Base-by-base conservation (phyloP, 2,797 vertebrate genomes). In the Labeo calbasu region DNA sequence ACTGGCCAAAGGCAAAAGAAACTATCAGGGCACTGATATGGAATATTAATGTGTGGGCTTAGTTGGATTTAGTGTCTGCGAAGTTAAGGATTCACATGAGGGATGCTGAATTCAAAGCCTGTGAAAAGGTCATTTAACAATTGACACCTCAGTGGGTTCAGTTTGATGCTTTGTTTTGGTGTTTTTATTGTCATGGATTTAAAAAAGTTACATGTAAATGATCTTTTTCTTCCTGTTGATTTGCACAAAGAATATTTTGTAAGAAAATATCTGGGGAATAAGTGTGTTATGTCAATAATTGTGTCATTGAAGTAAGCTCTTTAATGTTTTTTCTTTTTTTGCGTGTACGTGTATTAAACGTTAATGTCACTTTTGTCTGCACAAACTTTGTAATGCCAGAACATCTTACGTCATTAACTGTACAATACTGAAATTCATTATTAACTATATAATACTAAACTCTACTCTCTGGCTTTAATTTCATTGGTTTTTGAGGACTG, bases 141-240 rank as follows among this genome's bases (percentile, higher is more conserved):
- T 55, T 17, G 53, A 75, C 75, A n/a, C 66, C 55, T 59, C 66
- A 75, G 25, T 81, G 77, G 68, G 51, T 81, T 78, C 68, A 53
- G 81, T 25, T 76, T 85, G 57, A 70, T 75, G 63, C 48, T 40
- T 84, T 89, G 23, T 88, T 88, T 86, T 81, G 61, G 32, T 86
- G 79, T 70, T 63, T 83, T 81, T 84, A 79, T 51, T 80, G 79
- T 88, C 25, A 77, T 59, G 21, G 76, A 83, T 72, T 66, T 79
- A 81, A 73, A 69, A 77, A 43, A 65, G 73, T 57, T 57, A 57
- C 48, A 57, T 81, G 87, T 85, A 79, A 65, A 86, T 84, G 85
- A 87, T 87, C 86, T 87, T 71, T 46, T 25, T 69, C 59, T 55
- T 87, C 84, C 36, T 82, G 79, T 90, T 91, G 87, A 83, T 89